Evolutionary conservation across 2,113 vertebrate genomes (phyloP).

Genomic region (Fulica atra): DNA sequence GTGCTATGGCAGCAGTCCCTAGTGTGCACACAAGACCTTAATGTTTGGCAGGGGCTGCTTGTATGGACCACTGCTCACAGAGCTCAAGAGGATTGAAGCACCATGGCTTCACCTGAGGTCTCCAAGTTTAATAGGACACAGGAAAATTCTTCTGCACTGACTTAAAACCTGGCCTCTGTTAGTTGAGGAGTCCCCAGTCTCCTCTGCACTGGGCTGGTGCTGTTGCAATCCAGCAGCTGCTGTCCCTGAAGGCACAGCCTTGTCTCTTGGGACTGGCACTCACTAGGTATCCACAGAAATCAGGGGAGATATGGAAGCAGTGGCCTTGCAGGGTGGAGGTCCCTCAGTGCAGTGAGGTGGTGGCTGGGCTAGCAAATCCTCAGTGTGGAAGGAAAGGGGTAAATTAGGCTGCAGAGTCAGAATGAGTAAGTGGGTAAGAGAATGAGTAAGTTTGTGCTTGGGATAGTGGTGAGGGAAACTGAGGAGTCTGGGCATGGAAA

Average conservation of each 20-base stretch:
- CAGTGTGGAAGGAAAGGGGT: neutral
- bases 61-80: neutral
- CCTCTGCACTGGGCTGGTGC: neutral
- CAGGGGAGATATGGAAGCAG: fast-evolving
- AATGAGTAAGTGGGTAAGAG: neutral
- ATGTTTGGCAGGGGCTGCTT: neutral
- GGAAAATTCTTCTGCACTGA: neutral
- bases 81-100: neutral
- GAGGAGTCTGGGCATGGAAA: neutral
- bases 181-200: too few relatives aligned
- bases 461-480: neutral
- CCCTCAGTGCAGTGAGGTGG: neutral
- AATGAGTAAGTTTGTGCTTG: neutral
- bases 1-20: neutral
- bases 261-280: neutral
- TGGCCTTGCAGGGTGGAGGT: neutral
- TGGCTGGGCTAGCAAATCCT: neutral
- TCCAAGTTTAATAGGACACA: neutral
- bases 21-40: too few relatives aligned
- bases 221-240: neutral
- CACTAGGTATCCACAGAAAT: neutral
- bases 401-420: neutral
- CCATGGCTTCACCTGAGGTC: neutral
- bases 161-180: neutral
- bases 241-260: too few relatives aligned